Percentiles rank a stretch among this genome's conserved stretches.
These are phyloP conservation scores for Nemurella pictetii DNA, from an alignment of 2,888 invertebrate genomes.

Conservation along the genomic window DNA sequence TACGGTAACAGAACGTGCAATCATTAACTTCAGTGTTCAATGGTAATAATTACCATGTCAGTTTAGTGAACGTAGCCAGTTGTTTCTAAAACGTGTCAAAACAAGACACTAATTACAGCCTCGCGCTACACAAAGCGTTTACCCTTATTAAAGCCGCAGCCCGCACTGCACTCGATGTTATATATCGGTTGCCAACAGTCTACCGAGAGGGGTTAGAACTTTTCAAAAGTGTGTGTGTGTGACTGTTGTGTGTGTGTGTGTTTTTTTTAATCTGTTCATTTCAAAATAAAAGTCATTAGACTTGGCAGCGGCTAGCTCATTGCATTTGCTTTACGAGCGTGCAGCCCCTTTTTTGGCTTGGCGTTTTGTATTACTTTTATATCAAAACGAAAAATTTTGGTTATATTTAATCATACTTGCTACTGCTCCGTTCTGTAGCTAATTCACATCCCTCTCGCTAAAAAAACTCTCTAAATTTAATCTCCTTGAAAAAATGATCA, in stretches of 20 bases:
- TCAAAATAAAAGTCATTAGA: neutral
- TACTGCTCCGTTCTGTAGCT: neutral
- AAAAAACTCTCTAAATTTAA: no score
- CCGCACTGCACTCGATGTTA: slow-evolving; percentile 1
- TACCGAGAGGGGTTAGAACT: neutral
- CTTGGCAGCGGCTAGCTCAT: neutral
- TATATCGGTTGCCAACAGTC: neutral
- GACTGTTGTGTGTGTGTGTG: no score
- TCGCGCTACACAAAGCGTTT: neutral
- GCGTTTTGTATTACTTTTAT: no score
- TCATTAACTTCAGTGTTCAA: slow-evolving; percentile 15
- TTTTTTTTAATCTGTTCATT: neutral
- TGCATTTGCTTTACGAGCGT: neutral
- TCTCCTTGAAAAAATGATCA: no score
- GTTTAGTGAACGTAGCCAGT: slow-evolving; percentile 14
- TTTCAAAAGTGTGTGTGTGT: neutral
- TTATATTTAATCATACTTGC: neutral
- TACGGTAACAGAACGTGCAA: neutral
- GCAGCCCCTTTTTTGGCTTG: no score
- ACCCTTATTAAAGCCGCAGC: slow-evolving; percentile 19
- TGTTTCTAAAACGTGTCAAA: slow-evolving; percentile 23
- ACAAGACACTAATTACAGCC: slow-evolving; percentile 29
- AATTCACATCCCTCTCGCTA: neutral
- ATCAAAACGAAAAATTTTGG: neutral
- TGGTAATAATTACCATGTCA: slow-evolving; percentile 27